These are phyloP conservation scores for Morpho achilles DNA, from an alignment of 2,888 invertebrate species.

Conservation along the genomic window DNA sequence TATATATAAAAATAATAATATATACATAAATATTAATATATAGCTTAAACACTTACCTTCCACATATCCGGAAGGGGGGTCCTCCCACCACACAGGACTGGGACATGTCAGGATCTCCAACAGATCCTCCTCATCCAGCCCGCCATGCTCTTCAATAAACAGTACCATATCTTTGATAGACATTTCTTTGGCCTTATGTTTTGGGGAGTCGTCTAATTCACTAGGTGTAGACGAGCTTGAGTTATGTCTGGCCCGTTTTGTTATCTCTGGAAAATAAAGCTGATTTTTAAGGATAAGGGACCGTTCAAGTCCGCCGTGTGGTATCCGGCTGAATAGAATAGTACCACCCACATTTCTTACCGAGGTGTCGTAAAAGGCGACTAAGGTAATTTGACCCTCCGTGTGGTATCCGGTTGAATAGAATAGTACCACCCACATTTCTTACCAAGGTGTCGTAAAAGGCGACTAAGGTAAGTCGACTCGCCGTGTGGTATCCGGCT, in stretches of 20 bases:
- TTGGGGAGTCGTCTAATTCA: neutral
- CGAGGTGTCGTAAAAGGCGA: no score
- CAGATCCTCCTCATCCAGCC: slow-evolving; percentile 56
- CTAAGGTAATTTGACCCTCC: no score
- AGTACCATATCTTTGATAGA: slow-evolving; percentile 45
- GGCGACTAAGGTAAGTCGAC: no score
- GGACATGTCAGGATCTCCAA: slow-evolving; percentile 67
- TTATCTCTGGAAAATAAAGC: neutral
- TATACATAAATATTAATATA: no score
- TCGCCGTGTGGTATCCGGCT: no score
- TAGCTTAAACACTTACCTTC: slow-evolving; percentile 41
- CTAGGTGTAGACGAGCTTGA: slow-evolving; percentile 1
- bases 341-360: no score
- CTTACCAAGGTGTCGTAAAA: no score
- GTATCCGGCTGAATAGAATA: no score
- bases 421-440: no score
- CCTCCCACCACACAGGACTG: slow-evolving; percentile 73
- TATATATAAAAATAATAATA: no score
- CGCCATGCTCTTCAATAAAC: slow-evolving; percentile 43
- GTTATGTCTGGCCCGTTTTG: neutral
- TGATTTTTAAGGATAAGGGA: neutral
- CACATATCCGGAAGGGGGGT: slow-evolving; percentile 40
- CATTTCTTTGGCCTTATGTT: slow-evolving; percentile 27
- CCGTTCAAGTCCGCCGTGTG: no score
- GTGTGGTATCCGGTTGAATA: no score